These are phyloP conservation scores for Ptychochromis oligacanthus DNA, from an alignment of 2,113 vertebrate genomes.

Conservation along the genomic window DNA sequence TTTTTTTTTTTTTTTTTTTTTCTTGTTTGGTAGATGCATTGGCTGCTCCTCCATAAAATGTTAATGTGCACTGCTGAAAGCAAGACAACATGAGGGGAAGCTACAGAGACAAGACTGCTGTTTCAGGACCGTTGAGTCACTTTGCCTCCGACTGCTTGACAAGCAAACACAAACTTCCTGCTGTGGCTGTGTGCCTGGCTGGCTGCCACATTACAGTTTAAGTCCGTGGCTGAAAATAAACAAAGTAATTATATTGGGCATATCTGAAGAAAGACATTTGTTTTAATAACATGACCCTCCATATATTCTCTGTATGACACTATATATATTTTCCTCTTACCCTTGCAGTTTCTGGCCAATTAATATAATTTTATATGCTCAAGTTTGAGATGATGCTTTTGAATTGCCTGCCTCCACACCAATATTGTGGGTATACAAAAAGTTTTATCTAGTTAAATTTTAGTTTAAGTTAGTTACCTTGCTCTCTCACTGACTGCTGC, in stretches of 20 bases:
- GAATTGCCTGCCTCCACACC: neutral
- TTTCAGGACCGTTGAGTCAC: slow-evolving; percentile 57
- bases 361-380: neutral
- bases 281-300: slow-evolving; percentile 4
- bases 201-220: slow-evolving; percentile 30
- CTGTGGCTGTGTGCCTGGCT: slow-evolving; percentile 44
- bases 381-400: neutral
- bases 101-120: slow-evolving; percentile 59
- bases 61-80: slow-evolving; percentile 51
- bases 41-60: slow-evolving; percentile 48
- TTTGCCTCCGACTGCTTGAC: slow-evolving; percentile 68
- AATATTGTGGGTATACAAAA: neutral
- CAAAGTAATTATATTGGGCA: slow-evolving; percentile 9
- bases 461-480: neutral
- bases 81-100: slow-evolving; percentile 61
- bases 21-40: neutral
- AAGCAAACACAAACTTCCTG: slow-evolving; percentile 64
- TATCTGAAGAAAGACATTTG: neutral
- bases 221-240: slow-evolving; percentile 22
- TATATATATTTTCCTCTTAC: neutral
- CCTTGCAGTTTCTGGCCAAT: neutral
- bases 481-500: neutral
- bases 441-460: neutral
- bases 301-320: neutral
- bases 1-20: neutral